phyloP scores from a whole-genome alignment of 1,140 invertebrate species.

The Whitmania pigra region DNA sequence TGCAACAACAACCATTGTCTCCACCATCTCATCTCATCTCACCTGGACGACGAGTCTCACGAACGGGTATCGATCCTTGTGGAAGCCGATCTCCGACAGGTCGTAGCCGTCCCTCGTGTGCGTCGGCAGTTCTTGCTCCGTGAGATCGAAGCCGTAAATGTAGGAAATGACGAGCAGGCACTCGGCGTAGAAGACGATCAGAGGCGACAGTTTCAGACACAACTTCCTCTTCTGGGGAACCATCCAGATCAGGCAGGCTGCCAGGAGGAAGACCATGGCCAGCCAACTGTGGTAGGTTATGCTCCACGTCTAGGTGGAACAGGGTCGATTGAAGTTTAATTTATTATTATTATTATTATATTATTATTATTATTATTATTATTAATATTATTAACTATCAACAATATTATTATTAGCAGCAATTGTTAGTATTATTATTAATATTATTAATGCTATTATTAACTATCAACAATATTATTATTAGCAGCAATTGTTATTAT shows the following conservation, averaged over 20 bases:
- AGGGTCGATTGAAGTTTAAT: neutral
- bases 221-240: constrained; percentile 76
- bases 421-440: constrained; percentile 1
- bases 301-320: constrained; percentile 68
- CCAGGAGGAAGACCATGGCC: constrained; percentile 80
- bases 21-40: neutral
- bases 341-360: neutral
- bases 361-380: neutral
- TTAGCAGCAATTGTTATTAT: neutral
- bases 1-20: too few species aligned
- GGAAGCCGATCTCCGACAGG: constrained; percentile 69
- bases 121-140: constrained; percentile 63
- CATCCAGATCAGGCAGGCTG: constrained; percentile 90
- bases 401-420: constrained; percentile 1
- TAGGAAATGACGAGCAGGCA: constrained; percentile 73
- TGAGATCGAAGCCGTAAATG: constrained; percentile 77
- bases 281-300: constrained; percentile 96
- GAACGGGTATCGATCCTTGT: constrained; percentile 54
- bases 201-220: constrained; percentile 77
- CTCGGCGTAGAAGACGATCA: constrained; percentile 73
- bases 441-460: too few species aligned
- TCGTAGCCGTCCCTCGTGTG: constrained; percentile 50
- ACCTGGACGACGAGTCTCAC: constrained; percentile 67
- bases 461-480: too few species aligned
- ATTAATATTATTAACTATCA: too few species aligned